phyloP scores from a whole-genome alignment of 92 coral and sea anemone species.

The Palythoa caribaeorum region DNA sequence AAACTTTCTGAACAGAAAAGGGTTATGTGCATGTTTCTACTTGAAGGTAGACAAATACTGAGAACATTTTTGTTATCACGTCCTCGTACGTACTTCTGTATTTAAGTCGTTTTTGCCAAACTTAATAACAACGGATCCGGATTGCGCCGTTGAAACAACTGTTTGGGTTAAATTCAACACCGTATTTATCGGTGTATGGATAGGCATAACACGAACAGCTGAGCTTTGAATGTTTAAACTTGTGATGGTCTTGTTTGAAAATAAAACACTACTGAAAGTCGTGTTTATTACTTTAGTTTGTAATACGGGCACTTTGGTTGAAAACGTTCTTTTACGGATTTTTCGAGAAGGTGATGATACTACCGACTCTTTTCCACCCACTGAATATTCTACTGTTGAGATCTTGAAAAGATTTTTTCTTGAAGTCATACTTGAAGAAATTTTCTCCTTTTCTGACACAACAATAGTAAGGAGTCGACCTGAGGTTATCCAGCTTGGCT shows the following conservation, averaged over 20 bases:
- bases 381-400: not conserved
- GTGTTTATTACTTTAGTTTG: not conserved
- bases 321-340: not conserved
- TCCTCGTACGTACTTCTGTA: not conserved
- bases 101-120: not conserved
- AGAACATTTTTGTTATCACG: too few relatives aligned
- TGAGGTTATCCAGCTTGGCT: not conserved
- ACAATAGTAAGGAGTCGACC: not conserved
- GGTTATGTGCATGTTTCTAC: not conserved
- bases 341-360: not conserved
- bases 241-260: not conserved
- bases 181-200: not conserved
- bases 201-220: not conserved
- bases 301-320: not conserved
- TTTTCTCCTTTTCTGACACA: not conserved
- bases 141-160: not conserved
- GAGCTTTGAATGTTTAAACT: not conserved
- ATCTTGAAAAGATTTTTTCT: not conserved
- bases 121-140: constrained; percentile 8
- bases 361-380: not conserved
- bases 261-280: not conserved
- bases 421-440: not conserved
- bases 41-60: too few relatives aligned
- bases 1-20: not conserved
- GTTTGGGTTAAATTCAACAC: not conserved